phyloP scores from a whole-genome alignment of 2,888 invertebrate species.

The Lithophane ornitopus region DNA sequence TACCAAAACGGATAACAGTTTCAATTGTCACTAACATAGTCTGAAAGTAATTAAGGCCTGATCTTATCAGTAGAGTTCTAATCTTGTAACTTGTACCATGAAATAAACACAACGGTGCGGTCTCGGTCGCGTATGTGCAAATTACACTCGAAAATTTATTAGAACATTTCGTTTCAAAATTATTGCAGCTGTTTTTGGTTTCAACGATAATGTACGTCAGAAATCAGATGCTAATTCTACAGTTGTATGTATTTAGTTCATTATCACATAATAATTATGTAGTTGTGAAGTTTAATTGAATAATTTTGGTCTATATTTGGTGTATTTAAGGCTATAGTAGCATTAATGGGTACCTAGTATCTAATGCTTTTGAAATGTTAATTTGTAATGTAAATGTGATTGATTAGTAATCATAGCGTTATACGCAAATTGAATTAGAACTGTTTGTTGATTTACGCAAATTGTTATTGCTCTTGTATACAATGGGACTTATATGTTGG shows the following conservation, averaged over 20 bases:
- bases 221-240: constrained; percentile 42
- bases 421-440: constrained; percentile 31
- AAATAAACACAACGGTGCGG: constrained; percentile 77
- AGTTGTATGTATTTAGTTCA: constrained; percentile 24
- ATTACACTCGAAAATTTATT: constrained; percentile 83
- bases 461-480: constrained; percentile 35
- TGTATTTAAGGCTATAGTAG: constrained; percentile 1
- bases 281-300: not conserved
- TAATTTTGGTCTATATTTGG: constrained; percentile 30
- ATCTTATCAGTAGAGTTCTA: constrained; percentile 40
- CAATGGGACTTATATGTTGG: not conserved
- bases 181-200: constrained; percentile 69
- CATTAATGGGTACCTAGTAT: not conserved
- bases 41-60: constrained; percentile 24
- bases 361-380: constrained; percentile 15
- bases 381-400: constrained; percentile 48
- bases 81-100: constrained; percentile 67
- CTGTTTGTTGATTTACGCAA: constrained; percentile 44
- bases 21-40: constrained; percentile 28
- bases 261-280: not conserved
- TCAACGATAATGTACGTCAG: constrained; percentile 58
- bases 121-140: constrained; percentile 81
- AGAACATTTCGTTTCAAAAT: constrained; percentile 78
- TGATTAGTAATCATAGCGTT: constrained; percentile 14
- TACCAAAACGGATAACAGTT: constrained; percentile 10